Base-by-base conservation (phyloP, 1,140 invertebrate species). In the Ganaspis sp. region DNA sequence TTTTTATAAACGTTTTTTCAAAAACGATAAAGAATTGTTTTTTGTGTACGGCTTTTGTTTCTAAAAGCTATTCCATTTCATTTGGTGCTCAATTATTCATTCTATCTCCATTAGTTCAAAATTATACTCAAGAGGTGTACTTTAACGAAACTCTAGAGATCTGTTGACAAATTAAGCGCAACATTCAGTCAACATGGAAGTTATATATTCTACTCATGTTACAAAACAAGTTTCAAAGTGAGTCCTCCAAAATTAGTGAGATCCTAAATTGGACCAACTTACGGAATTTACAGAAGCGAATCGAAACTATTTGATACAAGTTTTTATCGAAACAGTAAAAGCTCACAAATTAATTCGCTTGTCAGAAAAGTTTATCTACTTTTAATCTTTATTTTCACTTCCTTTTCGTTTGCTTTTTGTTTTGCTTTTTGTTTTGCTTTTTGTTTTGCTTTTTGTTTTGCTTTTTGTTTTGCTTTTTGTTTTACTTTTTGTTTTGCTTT, bases 21-120 rank as follows among this genome's bases (percentile, higher is more conserved):
- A 17, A 17, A 15, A 4, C 3, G 0, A 49, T 49, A 17, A 49
- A 17, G 12, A 3, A 6, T 40, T 40, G 8, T 2, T 40, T 11
- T 9, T 11, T 40, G 11, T 2, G 11, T 40, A 40, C 12, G 3
- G 11, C 4, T 49, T 1, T 49, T 4, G n/a, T 17, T 49, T 17
- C 8, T 49, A 17, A 17, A 17, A 4, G 1, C 12, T 17, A 17
- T 49, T n/a, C 1, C 8, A 49, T 49, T 49, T 49, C n/a, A n/a
- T 49, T 49, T 49, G 45, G 17, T 49, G n/a, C 45, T 49, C 45
- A 49, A 49, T 49, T 49, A 49, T 49, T 49, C 45, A n/a, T 49
- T 49, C 17, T 49, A 49, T 17, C 45, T 49, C 45, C 12, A 49
- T 49, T 49, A 49, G 45, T 17, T 49, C 17, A n/a, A 49, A 49